Base-by-base conservation (phyloP, 2,888 invertebrate species). In the Griposia aprilina region DNA sequence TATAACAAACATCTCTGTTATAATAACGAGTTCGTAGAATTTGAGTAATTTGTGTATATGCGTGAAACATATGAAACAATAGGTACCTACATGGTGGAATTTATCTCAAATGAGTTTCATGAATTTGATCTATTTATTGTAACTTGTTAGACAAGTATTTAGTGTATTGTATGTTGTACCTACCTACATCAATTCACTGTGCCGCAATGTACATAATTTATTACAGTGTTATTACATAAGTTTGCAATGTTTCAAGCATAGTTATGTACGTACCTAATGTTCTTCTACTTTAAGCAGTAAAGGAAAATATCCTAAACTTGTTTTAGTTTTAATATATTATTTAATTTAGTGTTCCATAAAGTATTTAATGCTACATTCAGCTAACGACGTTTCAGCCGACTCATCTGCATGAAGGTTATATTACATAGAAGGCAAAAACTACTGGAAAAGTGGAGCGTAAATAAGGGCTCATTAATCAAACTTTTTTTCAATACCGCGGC, bases 381-480 rank as follows among this genome's bases (percentile, higher is more conserved):
- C 52, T 55, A 20, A 45, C 17, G 10, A 23, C 8, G 13, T 17
- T 70, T 66, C 20, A 41, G 23, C 20, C 68, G 17, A 72, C 62
- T 76, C 60, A 72, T 55, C 66, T 52, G 66, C 45, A 77, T 74
- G 77, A 82, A 78, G 23, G 41, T 68, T 76, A 67, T 48, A 26
- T 17, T 60, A 52, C 20, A 36, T 52, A 55, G 10, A 73, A 36
- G 3, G 75, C 68, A 74, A 75, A 75, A 73, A 74, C 62, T 75
- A 73, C 11, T 60, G 11, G 8, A 41, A 82, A 74, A 83, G 2
- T 68, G 23, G 45, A 50, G 36, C 62, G 55, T 60, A 73, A 79
- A 70, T 78, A 82, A 74, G 57, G 8, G 17, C 13, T 81, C 86
- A 78, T 86, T 84, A 71, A 81, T 84, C 81, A 84, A 66, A 69